These are phyloP conservation scores for Chaetoderma sp. DNA, from an alignment of 2,888 invertebrate genomes.

Conservation along the genomic window DNA sequence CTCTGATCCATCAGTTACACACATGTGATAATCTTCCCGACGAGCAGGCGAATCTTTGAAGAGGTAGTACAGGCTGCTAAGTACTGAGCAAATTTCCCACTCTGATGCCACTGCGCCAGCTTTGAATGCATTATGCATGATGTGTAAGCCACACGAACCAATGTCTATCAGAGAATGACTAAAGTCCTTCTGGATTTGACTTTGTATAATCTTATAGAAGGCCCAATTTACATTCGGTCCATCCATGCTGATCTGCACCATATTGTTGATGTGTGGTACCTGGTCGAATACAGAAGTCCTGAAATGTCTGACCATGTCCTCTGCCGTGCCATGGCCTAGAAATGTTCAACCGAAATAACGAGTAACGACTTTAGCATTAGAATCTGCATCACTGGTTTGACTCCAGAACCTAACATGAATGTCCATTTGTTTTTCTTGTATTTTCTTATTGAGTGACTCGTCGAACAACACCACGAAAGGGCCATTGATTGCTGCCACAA, in stretches of 20 bases:
- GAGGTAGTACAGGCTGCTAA: slow-evolving; percentile 46
- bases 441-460: slow-evolving; percentile 36
- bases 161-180: slow-evolving; percentile 28
- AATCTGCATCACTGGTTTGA: no score
- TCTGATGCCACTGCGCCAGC: slow-evolving; percentile 21
- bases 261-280: slow-evolving; percentile 1
- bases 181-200: slow-evolving; percentile 19
- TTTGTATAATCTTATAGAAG: slow-evolving; percentile 11
- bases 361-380: slow-evolving; percentile 36
- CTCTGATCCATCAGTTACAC: slow-evolving; percentile 26
- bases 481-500: slow-evolving; percentile 12
- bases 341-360: slow-evolving; percentile 45
- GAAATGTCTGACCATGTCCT: slow-evolving; percentile 37
- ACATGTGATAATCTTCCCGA: slow-evolving; percentile 42
- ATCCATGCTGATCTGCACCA: slow-evolving; percentile 23
- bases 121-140: slow-evolving; percentile 42
- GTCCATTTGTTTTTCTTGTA: slow-evolving; percentile 47
- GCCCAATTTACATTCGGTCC: slow-evolving; percentile 16
- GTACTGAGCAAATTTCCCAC: slow-evolving; percentile 39
- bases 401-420: slow-evolving; percentile 46
- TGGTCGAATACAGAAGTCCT: no score
- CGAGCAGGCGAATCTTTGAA: slow-evolving; percentile 55
- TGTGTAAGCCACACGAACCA: slow-evolving; percentile 40
- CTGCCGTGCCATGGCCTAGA: slow-evolving; percentile 35
- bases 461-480: slow-evolving; percentile 37